phyloP scores from a whole-genome alignment of 1,140 invertebrate species.

The Battus philenor region DNA sequence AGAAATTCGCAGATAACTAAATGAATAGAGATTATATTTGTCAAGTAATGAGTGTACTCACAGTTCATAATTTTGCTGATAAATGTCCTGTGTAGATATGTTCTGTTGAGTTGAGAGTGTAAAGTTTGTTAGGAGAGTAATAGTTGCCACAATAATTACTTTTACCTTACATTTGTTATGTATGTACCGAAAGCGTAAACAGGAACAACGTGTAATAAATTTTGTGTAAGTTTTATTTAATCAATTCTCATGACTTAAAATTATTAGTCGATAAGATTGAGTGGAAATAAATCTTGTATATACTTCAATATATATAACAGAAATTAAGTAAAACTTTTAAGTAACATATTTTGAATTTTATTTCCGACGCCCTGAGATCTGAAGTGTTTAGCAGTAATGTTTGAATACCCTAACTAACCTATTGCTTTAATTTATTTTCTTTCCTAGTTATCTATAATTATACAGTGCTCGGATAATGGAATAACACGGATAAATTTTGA shows the following conservation, averaged over 20 bases:
- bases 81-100: conserved; percentile 36
- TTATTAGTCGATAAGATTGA: conserved; percentile 65
- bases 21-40: conserved; percentile 45
- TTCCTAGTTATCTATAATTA: no score
- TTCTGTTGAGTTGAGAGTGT: conserved; percentile 28
- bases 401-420: no score
- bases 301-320: conserved; percentile 71
- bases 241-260: conserved; percentile 65
- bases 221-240: conserved; percentile 71
- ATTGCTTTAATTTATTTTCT: conserved; percentile 5
- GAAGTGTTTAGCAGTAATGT: no score
- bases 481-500: no score
- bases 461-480: no score
- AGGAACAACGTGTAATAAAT: conserved; percentile 54
- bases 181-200: conserved; percentile 53
- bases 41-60: conserved; percentile 28
- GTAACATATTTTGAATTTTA: conserved; percentile 65
- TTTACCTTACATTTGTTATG: conserved; percentile 44
- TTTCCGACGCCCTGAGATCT: conserved; percentile 60
- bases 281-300: conserved; percentile 70
- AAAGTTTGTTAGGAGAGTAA: conserved; percentile 27
- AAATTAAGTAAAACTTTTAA: conserved; percentile 74
- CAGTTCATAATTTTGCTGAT: conserved; percentile 30
- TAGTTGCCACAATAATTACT: conserved; percentile 54
- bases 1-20: conserved; percentile 41